A percentile compares a stretch with the other conserved stretches of the same genome.
Conservation (phyloP, 2,113 vertebrate species). For the Taurulus bubalis region DNA sequence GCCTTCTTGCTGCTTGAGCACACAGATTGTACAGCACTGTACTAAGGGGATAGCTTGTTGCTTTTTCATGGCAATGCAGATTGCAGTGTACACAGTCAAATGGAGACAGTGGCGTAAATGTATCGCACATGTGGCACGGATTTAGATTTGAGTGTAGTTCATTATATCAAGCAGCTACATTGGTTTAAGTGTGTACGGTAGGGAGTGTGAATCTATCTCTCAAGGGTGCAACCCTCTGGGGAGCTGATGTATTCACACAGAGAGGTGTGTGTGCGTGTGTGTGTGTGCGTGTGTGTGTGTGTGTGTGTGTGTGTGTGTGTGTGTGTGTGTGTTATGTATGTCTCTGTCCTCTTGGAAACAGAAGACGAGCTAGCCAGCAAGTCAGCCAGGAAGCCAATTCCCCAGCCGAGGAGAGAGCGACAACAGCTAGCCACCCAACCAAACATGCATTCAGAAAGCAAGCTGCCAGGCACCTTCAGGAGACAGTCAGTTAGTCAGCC, state of each 20-base stretch:
- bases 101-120: not conserved
- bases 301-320: too few species aligned
- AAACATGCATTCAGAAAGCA: constrained; percentile 34
- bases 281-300: not conserved
- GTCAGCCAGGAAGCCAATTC: constrained; percentile 46
- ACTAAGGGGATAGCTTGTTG: constrained; percentile 3
- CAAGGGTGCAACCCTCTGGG: constrained; percentile 18
- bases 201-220: constrained; percentile 15
- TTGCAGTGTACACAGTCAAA: not conserved
- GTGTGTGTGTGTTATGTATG: not conserved
- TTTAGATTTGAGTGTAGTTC: not conserved
- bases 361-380: constrained; percentile 51
- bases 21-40: not conserved
- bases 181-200: not conserved
- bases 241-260: constrained; percentile 27
- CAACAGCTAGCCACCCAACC: constrained; percentile 23
- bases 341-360: constrained; percentile 52
- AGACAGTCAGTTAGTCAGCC: constrained; percentile 14
- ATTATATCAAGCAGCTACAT: not conserved
- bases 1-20: constrained; percentile 19
- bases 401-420: constrained; percentile 24
- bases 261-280: too few species aligned
- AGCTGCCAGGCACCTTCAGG: constrained; percentile 22
- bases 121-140: not conserved
- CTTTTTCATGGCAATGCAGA: not conserved